These are phyloP conservation scores for Solenopsis fugax DNA, from an alignment of 1,140 invertebrate genomes.

Conservation along the genomic window DNA sequence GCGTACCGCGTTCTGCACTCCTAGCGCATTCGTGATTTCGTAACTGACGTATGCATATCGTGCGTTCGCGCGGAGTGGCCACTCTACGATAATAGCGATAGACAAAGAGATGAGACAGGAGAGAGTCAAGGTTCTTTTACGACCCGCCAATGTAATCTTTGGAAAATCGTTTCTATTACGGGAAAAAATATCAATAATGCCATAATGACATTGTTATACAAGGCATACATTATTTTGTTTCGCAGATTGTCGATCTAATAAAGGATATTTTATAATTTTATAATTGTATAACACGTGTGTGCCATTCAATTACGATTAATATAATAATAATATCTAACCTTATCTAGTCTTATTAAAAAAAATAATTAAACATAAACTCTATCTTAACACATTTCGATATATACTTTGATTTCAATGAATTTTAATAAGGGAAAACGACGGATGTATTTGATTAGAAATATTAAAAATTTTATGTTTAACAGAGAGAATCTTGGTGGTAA, in stretches of 20 bases:
- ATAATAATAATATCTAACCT: neutral
- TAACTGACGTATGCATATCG: constrained; percentile 38
- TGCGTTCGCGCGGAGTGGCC: neutral
- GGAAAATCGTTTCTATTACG: constrained; percentile 54
- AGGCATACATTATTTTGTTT: neutral
- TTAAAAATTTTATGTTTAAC: constrained; percentile 2
- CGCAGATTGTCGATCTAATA: neutral
- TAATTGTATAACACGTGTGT: neutral
- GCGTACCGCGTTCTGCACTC: constrained; percentile 71
- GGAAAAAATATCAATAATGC: constrained; percentile 43
- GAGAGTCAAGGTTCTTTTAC: constrained; percentile 49
- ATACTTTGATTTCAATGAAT: neutral
- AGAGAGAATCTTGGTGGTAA: neutral
- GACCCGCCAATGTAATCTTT: constrained; percentile 34
- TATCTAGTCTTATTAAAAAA: neutral
- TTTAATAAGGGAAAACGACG: neutral
- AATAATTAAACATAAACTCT: neutral
- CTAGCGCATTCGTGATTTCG: constrained; percentile 69
- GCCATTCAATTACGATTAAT: neutral
- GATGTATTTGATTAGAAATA: neutral
- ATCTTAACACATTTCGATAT: neutral
- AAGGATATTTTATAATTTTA: neutral
- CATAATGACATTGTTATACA: constrained; percentile 23
- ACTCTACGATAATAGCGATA: constrained; percentile 44
- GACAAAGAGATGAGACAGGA: neutral